Evolutionary conservation across 2,113 vertebrate genomes (phyloP).

Genomic region (Alethe diademata): DNA sequence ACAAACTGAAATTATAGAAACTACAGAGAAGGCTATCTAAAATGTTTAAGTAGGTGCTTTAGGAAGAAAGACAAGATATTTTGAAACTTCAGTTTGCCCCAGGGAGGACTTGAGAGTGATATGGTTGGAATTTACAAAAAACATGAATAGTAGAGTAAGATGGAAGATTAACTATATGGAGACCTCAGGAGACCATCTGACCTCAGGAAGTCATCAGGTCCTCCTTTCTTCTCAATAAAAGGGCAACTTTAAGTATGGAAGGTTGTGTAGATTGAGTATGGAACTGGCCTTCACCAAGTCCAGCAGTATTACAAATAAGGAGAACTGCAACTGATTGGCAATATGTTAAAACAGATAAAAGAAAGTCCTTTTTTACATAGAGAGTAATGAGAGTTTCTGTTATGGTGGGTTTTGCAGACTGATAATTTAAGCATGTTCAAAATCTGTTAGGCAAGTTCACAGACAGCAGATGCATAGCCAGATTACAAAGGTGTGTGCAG

Average conservation of each 20-base stretch:
- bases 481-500: not conserved
- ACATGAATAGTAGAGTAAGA: not conserved
- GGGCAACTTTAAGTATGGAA: not conserved
- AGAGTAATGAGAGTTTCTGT: not conserved
- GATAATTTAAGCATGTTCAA: not conserved
- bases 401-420: not conserved
- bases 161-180: not conserved
- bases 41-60: not conserved
- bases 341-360: not conserved
- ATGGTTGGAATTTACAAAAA: not conserved
- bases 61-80: not conserved
- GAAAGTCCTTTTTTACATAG: not conserved
- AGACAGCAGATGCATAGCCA: not conserved
- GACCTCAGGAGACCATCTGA: not conserved
- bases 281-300: not conserved
- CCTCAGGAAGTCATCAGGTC: not conserved
- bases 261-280: not conserved
- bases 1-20: not conserved
- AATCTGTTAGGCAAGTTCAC: not conserved
- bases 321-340: not conserved
- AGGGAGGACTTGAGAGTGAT: not conserved
- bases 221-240: not conserved
- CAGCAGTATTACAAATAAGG: not conserved
- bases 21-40: not conserved
- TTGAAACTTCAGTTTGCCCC: not conserved